Evolutionary conservation across 2,888 invertebrate species (phyloP).

Genomic region (Drosophila macrothrix): DNA sequence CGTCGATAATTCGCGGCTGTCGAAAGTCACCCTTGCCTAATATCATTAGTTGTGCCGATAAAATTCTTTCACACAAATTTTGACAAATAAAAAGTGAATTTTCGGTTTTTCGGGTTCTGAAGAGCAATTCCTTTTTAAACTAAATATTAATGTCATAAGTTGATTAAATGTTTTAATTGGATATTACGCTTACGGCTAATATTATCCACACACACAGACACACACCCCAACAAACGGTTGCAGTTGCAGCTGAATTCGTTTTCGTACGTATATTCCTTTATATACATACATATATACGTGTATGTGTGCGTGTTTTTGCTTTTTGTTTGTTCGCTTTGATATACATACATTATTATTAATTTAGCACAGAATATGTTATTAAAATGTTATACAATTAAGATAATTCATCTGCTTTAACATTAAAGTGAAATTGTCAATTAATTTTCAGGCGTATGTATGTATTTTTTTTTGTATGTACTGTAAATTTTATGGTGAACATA

Average conservation of each 20-base stretch:
- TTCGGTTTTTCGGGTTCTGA: not conserved
- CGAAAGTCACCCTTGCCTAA: not conserved
- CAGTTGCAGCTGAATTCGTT: conserved; percentile 11
- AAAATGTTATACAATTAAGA: not conserved
- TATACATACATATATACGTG: conserved; percentile 3
- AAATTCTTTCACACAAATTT: not conserved
- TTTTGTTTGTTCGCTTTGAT: conserved; percentile 8
- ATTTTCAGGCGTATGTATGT: not conserved
- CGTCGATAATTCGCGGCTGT: not conserved
- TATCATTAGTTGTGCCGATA: conserved; percentile 17
- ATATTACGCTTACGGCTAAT: conserved; percentile 3
- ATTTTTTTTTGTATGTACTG: conserved; percentile 5
- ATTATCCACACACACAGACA: conserved; percentile 1
- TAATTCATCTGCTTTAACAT: not conserved
- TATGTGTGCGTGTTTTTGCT: not conserved
- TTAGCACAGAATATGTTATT: not conserved
- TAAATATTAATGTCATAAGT: conserved; percentile 27
- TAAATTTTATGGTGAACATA: not conserved
- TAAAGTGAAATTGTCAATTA: not conserved
- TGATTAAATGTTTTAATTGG: conserved; percentile 11
- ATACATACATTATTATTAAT: not conserved
- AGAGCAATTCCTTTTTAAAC: conserved; percentile 10
- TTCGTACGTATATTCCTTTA: conserved; percentile 32
- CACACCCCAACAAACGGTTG: conserved; percentile 16
- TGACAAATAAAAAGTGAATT: conserved; percentile 13